phyloP scores from a whole-genome alignment of 2,797 vertebrate species.

The Muscicapa striata region DNA sequence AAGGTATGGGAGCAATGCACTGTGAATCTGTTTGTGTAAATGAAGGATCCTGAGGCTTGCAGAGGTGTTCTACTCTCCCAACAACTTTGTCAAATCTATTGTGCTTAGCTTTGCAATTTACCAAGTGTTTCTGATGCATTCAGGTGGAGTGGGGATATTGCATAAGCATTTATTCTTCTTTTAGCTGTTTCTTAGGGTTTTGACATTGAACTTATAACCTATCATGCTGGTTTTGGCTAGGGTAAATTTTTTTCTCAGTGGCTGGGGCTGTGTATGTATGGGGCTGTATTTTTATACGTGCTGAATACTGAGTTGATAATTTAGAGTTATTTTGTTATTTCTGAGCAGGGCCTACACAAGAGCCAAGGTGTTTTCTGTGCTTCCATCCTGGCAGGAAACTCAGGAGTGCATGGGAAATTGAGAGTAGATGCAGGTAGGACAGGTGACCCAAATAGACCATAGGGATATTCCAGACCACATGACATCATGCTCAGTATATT shows the following conservation, averaged over 20 bases:
- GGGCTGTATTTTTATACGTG: not conserved
- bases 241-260: not conserved
- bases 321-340: not conserved
- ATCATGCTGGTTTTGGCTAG: not conserved
- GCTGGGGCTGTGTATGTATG: not conserved
- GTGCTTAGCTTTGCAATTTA: not conserved
- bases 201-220: not conserved
- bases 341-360: not conserved
- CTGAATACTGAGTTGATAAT: not conserved
- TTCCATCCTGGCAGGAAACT: not conserved
- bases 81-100: not conserved
- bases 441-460: not conserved
- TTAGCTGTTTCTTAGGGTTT: not conserved
- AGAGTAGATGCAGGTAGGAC: not conserved
- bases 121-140: not conserved
- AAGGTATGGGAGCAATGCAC: not conserved
- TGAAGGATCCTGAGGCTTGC: not conserved
- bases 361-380: not conserved
- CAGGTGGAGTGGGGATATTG: not conserved
- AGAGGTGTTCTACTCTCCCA: not conserved
- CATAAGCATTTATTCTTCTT: not conserved
- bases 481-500: too few species aligned
- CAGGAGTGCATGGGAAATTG: not conserved
- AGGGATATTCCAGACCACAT: not conserved
- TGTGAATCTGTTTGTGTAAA: not conserved